phyloP scores from a whole-genome alignment of 2,113 vertebrate genomes.

The Peromyscus maniculatus region DNA sequence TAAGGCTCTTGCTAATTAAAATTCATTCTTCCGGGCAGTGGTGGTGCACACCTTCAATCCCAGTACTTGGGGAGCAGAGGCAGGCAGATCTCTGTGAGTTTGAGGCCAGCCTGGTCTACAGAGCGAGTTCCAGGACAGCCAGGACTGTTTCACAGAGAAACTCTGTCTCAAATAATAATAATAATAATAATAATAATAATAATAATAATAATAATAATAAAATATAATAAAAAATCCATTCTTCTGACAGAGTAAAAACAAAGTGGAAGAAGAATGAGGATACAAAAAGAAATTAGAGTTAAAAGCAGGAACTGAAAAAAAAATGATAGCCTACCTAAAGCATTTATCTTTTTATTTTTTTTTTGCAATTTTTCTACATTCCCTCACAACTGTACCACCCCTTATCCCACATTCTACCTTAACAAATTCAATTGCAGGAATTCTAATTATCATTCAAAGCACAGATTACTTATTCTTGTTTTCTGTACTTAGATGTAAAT shows the following conservation, averaged over 20 bases:
- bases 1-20: neutral
- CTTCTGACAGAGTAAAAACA: neutral
- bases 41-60: no score
- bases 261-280: neutral
- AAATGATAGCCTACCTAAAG: neutral
- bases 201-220: no score
- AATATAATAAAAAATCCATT: no score
- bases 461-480: neutral
- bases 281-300: neutral
- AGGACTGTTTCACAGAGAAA: no score
- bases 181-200: no score
- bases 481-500: neutral
- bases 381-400: neutral
- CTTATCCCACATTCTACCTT: neutral
- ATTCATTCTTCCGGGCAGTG: neutral
- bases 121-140: no score
- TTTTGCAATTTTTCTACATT: neutral
- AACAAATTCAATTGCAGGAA: neutral
- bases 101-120: no score
- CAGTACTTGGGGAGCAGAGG: no score
- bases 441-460: neutral
- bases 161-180: no score
- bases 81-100: no score
- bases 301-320: neutral
- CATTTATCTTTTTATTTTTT: neutral